A percentile compares a stretch with the other conserved stretches of the same genome.
phyloP scores from a whole-genome alignment of 2,113 vertebrate species.

The Antechinus flavipes region DNA sequence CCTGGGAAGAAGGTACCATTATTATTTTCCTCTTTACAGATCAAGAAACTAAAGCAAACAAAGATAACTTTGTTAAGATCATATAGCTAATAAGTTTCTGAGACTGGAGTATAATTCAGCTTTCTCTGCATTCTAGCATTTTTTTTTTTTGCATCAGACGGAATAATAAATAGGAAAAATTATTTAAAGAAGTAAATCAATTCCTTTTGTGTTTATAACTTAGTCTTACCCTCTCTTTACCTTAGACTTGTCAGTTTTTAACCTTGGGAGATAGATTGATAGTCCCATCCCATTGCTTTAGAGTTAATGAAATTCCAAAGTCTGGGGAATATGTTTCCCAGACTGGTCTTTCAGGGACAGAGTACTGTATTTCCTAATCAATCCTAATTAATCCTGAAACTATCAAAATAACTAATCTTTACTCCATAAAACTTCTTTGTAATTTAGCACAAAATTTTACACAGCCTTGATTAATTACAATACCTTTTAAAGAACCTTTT shows the following conservation, averaged over 20 bases:
- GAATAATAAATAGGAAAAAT: background rate
- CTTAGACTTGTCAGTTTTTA: background rate
- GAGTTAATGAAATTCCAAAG: background rate
- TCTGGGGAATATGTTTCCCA: background rate
- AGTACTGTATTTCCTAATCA: background rate
- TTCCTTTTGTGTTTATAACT: background rate
- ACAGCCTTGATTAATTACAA: background rate
- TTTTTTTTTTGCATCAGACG: background rate
- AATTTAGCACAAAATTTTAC: background rate
- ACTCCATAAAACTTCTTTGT: background rate
- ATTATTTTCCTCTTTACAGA: background rate
- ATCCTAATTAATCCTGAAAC: too few relatives aligned
- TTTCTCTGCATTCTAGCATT: background rate
- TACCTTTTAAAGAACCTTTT: background rate
- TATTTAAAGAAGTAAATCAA: background rate
- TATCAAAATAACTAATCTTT: background rate
- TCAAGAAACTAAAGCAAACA: background rate
- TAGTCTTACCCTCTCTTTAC: background rate
- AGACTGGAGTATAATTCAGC: background rate
- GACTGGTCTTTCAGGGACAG: background rate
- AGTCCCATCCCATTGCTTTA: background rate
- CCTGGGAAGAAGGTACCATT: background rate
- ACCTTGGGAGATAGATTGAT: background rate
- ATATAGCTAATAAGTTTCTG: background rate
- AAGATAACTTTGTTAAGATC: background rate